Evolutionary conservation across 1,140 invertebrate genomes (phyloP).

Genomic region (Elysia chlorotica): DNA sequence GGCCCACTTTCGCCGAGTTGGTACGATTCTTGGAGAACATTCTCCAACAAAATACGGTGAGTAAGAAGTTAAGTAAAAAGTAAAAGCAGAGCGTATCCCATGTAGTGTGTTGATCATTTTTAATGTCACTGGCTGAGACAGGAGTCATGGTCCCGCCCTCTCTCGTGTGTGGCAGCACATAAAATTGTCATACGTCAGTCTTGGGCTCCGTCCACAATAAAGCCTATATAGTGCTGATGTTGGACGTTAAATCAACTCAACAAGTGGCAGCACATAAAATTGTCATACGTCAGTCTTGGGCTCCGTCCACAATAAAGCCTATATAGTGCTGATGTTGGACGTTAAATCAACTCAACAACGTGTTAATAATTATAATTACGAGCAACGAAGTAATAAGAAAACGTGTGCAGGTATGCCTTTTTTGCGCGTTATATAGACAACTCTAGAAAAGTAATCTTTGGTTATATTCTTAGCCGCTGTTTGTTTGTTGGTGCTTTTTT

Average conservation of each 20-base stretch:
- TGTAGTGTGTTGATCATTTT: not conserved
- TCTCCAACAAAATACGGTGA: conserved; percentile 47
- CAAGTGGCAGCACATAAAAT: no score
- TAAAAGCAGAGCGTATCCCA: no score
- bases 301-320: no score
- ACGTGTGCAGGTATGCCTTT: no score
- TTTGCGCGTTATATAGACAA: no score
- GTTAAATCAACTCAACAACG: not conserved
- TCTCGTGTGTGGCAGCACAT: no score
- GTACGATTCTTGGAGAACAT: conserved; percentile 66
- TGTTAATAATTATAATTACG: no score
- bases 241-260: not conserved
- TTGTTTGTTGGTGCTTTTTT: not conserved
- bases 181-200: no score
- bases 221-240: not conserved
- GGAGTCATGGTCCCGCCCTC: not conserved
- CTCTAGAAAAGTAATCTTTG: no score
- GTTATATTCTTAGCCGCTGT: not conserved
- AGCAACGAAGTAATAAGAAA: no score
- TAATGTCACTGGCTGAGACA: not conserved
- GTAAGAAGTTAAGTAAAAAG: not conserved
- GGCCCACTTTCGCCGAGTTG: conserved; percentile 60
- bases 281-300: no score
- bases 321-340: not conserved
- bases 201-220: no score